Base-by-base conservation (phyloP, 2,113 vertebrate species). In the Tupaia chinensis region DNA sequence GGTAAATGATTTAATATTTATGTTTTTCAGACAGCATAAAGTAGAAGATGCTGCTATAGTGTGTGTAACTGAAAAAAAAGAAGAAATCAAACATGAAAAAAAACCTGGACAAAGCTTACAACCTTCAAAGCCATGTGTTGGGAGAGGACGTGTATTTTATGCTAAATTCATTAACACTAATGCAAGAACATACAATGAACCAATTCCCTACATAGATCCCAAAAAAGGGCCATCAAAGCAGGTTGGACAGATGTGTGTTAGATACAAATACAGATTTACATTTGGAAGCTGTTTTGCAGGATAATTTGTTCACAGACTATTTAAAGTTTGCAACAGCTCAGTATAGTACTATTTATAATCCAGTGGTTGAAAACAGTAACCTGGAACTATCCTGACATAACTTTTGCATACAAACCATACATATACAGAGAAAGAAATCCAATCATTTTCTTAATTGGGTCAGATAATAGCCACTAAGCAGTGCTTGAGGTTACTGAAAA, bases 131-230 rank as follows among this genome's bases (percentile, higher is more conserved):
- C 88, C 34, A 0, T 61, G 87, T 77, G 12, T 87, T 5, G 79
- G 96, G 95, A 98, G 98, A 96, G 97, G 97, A 82, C 97, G 98
- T 25, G 86, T 98, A 1, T 69, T 25, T 91, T 97, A 98, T 84
- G 96, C 97, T 86, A 98, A 97, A 93, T 98, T 98, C 94, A 98
- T 99, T 91, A 91, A 93, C 86, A 98, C 95, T 72, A 98, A 96
- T 63, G 69, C 95, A 73, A 98, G 97, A 83, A 98, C 98, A 93
- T 95, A 97, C 54, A 98, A 98, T 16, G 95, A 99, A 56, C 98
- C 98, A 61, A 80, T 98, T 58, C 32, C 85, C 65, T 96, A 69
- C 34, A 97, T 98, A 82, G 97, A 98, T 85, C 96, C 95, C 20
- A 95, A 97, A 79, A 95, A 23, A 34, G 92, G 90, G 25, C 79